Percentiles rank a stretch among this genome's conserved stretches.
Conservation (phyloP, 2,888 invertebrate genomes). For the Aphodius granarius region DNA sequence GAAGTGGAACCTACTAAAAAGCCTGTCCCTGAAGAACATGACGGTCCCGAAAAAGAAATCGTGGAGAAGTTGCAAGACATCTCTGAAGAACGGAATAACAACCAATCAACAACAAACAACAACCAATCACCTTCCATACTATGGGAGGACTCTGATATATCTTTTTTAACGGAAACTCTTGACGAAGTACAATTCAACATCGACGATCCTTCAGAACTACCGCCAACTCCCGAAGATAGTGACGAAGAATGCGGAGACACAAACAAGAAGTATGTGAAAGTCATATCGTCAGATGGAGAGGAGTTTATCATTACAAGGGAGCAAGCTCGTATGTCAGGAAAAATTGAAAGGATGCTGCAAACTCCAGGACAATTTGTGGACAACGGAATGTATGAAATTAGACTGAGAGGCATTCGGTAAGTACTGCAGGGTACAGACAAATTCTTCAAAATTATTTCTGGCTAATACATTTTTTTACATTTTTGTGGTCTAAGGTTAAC, state of each 20-base stretch:
- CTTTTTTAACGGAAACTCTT: background rate
- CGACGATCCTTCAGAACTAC: background rate
- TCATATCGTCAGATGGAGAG: background rate
- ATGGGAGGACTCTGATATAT: background rate
- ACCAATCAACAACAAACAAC: background rate
- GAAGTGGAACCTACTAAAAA: background rate
- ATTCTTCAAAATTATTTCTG: too few species aligned
- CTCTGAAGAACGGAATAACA: background rate
- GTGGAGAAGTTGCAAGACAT: background rate
- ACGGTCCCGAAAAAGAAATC: background rate
- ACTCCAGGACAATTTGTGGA: background rate
- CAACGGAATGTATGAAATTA: background rate
- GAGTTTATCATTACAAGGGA: background rate
- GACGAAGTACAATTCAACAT: background rate
- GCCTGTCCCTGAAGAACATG: background rate
- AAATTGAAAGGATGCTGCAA: background rate
- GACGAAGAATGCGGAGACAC: background rate
- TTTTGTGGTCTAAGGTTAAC: too few species aligned
- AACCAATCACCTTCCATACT: background rate
- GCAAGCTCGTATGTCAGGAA: background rate
- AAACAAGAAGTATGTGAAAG: background rate
- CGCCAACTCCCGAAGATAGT: background rate
- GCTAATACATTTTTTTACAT: too few species aligned
- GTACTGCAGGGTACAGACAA: too few species aligned
- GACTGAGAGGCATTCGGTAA: background rate